Percentiles rank a stretch among this genome's conserved stretches.
Conservation (phyloP, 2,888 invertebrate genomes). For the Linnaemya vulpina region DNA sequence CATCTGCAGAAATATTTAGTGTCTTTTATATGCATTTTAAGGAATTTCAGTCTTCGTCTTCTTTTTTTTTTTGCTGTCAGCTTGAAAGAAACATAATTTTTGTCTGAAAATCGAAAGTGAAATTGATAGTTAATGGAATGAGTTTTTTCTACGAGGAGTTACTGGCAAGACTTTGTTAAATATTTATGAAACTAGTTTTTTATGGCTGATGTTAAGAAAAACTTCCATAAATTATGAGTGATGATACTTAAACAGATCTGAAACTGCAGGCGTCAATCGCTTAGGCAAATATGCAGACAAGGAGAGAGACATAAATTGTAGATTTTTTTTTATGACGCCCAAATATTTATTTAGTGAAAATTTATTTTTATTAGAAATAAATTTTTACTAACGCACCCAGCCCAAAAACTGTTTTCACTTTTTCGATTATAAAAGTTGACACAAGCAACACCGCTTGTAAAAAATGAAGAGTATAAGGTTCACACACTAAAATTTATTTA, state of each 20-base stretch:
- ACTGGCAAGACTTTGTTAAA: constrained; percentile 14
- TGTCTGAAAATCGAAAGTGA: constrained; percentile 66
- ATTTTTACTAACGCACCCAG: not conserved
- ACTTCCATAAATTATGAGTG: constrained; percentile 41
- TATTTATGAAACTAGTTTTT: constrained; percentile 48
- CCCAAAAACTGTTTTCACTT: not conserved
- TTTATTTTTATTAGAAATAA: not conserved
- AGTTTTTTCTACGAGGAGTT: constrained; percentile 40
- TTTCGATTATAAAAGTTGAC: not conserved
- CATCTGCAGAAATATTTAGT: constrained; percentile 41
- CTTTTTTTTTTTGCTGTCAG: not conserved
- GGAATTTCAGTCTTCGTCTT: constrained; percentile 42
- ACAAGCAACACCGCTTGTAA: not conserved
- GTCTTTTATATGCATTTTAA: constrained; percentile 44
- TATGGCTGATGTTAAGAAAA: constrained; percentile 26
- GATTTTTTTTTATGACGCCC: not conserved
- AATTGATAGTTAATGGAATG: constrained; percentile 49
- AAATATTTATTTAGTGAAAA: not conserved
- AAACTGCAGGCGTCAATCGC: constrained; percentile 33
- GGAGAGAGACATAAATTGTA: not conserved
- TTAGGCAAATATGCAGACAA: not conserved
- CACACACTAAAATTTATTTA: no score
- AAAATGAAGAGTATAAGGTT: no score
- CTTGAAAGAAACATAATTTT: constrained; percentile 49
- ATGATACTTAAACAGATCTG: constrained; percentile 22